A percentile compares a stretch with the other conserved stretches of the same genome.
Conservation (phyloP, 2,888 invertebrate genomes). For the Podotricha telesiphe region DNA sequence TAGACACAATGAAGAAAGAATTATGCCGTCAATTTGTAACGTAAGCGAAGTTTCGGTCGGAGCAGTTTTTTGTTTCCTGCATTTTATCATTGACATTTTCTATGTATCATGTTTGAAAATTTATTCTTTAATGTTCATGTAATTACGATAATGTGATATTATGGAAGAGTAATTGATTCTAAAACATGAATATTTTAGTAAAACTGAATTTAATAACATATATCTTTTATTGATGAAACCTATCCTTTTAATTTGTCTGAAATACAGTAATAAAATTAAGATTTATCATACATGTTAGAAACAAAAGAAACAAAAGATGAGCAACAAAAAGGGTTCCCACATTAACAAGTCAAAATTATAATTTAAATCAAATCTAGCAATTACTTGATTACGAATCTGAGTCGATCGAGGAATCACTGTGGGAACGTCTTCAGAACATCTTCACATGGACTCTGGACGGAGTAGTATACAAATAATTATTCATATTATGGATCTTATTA, state of each 20-base stretch:
- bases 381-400: constrained; percentile 78
- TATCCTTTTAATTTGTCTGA: neutral
- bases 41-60: constrained; percentile 57
- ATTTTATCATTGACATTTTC: constrained; percentile 72
- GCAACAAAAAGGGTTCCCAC: constrained; percentile 40
- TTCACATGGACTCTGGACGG: constrained; percentile 68
- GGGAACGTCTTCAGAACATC: constrained; percentile 81
- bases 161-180: constrained; percentile 67
- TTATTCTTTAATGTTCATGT: constrained; percentile 53
- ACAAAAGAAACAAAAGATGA: constrained; percentile 11
- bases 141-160: constrained; percentile 49
- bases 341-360: constrained; percentile 39
- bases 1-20: constrained; percentile 55
- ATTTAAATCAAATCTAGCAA: constrained; percentile 60
- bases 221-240: constrained; percentile 45
- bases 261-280: neutral
- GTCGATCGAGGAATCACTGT: constrained; percentile 79
- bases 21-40: constrained; percentile 63
- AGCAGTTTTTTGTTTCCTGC: constrained; percentile 60
- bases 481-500: constrained; percentile 24
- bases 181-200: constrained; percentile 79
- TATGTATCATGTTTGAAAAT: constrained; percentile 58
- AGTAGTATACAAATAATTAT: neutral
- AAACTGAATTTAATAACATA: constrained; percentile 68
- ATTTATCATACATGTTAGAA: constrained; percentile 2